Evolutionary conservation across 2,888 invertebrate genomes (phyloP).

Genomic region (Euzophera pinguis): DNA sequence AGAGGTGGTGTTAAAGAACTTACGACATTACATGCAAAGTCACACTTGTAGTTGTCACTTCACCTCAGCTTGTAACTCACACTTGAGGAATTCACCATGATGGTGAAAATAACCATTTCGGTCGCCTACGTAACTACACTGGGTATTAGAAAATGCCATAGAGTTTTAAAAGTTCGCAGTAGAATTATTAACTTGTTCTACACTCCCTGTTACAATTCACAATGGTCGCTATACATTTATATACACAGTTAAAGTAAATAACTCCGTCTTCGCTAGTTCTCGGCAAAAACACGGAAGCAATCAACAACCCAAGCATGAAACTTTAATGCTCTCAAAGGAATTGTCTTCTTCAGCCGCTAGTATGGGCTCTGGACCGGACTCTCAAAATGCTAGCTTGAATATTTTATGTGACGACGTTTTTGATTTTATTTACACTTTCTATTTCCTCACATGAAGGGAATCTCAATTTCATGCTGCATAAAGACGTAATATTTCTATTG

Average conservation of each 20-base stretch:
- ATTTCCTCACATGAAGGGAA: background rate
- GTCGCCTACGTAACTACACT: no score
- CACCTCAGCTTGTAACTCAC: no score
- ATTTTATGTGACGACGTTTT: background rate
- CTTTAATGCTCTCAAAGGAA: constrained; percentile 8
- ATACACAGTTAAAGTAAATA: background rate
- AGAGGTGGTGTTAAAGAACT: no score
- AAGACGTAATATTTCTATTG: no score
- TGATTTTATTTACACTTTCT: background rate
- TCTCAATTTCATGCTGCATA: no score
- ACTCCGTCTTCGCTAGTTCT: background rate
- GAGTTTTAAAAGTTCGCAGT: no score
- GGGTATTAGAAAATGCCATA: no score
- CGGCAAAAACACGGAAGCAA: constrained; percentile 6
- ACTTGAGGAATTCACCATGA: no score
- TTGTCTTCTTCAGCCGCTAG: constrained; percentile 1
- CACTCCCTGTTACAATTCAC: background rate
- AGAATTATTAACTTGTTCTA: no score
- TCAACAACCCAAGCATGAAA: background rate
- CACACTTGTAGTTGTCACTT: no score
- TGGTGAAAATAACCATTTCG: no score
- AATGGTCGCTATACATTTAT: background rate
- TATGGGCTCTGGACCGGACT: background rate
- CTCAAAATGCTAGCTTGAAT: background rate
- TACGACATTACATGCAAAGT: no score